A percentile compares a stretch with the other conserved stretches of the same genome.
These are phyloP conservation scores for Girardinichthys multiradiatus DNA, from an alignment of 2,113 vertebrate genomes.

Conservation along the genomic window DNA sequence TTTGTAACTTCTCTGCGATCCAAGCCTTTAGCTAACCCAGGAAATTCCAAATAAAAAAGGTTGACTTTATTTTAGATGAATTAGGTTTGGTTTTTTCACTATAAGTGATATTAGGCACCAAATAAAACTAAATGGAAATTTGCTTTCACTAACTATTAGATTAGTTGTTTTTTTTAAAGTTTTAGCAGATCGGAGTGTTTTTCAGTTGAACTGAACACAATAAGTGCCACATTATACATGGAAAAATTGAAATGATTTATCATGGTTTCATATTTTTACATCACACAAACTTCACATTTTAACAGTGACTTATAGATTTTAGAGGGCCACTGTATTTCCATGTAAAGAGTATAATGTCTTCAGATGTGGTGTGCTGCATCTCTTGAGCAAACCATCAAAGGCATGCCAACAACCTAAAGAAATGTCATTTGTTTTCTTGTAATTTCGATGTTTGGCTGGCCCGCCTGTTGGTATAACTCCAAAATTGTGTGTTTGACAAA, in stretches of 20 bases:
- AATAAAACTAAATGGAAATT: too few relatives aligned
- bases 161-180: background rate
- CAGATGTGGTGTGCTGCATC: constrained; percentile 4
- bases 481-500: constrained; percentile 20
- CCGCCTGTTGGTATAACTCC: constrained; percentile 22
- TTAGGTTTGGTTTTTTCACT: too few relatives aligned
- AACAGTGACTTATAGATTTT: background rate
- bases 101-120: too few relatives aligned
- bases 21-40: too few relatives aligned
- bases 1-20: too few relatives aligned
- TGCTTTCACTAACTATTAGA: background rate
- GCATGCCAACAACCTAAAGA: constrained; percentile 11
- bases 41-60: too few relatives aligned
- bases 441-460: constrained; percentile 27
- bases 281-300: background rate
- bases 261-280: background rate
- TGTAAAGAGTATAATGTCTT: constrained; percentile 1
- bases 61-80: too few relatives aligned
- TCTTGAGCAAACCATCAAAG: constrained; percentile 15
- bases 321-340: background rate
- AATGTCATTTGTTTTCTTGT: constrained; percentile 32
- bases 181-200: background rate
- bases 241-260: too few relatives aligned
- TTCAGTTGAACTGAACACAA: background rate
- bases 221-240: too few relatives aligned